These are phyloP conservation scores for Empis stercorea DNA, from an alignment of 2,888 invertebrate genomes.

Conservation along the genomic window DNA sequence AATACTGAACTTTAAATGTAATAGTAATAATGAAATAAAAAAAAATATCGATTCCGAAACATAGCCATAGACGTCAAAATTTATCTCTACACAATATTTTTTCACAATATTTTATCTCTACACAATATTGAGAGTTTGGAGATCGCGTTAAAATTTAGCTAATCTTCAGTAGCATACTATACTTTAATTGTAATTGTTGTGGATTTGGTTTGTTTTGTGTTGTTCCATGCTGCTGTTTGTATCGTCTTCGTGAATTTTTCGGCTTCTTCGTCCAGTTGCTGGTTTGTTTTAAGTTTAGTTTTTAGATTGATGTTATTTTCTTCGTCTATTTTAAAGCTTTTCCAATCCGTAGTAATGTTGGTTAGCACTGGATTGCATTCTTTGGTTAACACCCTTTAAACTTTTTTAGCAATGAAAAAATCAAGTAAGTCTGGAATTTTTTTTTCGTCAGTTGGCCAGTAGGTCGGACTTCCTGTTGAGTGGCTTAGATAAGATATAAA, in stretches of 20 bases:
- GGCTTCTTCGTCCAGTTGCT: background rate
- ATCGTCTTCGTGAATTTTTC: background rate
- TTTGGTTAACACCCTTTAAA: background rate
- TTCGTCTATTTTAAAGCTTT: background rate
- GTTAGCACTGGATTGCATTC: background rate
- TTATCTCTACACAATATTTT: no score
- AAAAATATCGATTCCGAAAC: no score
- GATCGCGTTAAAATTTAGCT: no score
- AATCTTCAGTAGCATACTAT: no score
- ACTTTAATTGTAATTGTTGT: background rate
- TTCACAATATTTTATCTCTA: no score
- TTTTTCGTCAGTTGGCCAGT: conserved; percentile 1
- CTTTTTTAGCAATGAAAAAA: conserved; percentile 1
- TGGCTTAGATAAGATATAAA: no score
- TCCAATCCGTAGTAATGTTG: background rate
- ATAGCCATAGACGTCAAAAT: no score
- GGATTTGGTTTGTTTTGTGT: background rate
- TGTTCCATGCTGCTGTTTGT: background rate
- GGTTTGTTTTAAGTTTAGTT: background rate
- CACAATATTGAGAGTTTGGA: no score
- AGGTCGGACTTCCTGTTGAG: background rate
- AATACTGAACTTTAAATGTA: no score
- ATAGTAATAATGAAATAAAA: no score
- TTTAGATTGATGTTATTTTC: background rate
- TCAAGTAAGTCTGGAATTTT: conserved; percentile 4